Base-by-base conservation (phyloP, 2,888 invertebrate genomes). In the Drosophila austrosaltans region DNA sequence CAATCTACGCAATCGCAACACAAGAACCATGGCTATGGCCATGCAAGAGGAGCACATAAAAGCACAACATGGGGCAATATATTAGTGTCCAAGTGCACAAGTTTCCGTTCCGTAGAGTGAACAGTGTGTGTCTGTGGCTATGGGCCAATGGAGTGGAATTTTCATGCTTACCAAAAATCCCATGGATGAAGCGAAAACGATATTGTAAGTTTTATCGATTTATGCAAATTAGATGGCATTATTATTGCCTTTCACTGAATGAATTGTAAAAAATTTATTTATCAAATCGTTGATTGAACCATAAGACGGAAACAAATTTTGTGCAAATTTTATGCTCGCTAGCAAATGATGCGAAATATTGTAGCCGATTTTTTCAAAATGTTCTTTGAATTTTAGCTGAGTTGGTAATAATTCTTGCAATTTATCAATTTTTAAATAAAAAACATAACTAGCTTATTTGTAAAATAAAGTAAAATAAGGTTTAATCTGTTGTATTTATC, bases 11-110 rank as follows among this genome's bases (percentile, higher is more conserved):
- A 48, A 68, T 54, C 62, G 53, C 53, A 67, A 69, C 53, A 48
- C 57, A 69, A 64, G 71, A 53, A 57, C 44, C 58, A 74, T 63
- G 54, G 39, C 40, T 66, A 60, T 68, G 53, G 62, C 80, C 56
- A 20, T 58, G 39, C 63, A 69, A 36, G 10, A 36, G 32, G 32
- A 36, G 71, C 53, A 71, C 77, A 82, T 82, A 84, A 82, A 78
- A 67, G 36, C 78, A 70, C 80, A 82, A 72, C 66, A 77, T 78
- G 76, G 57, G 69, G 75, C 78, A 69, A 78, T 82, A 78, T 82
- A 84, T 82, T 82, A 84, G 73, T 65, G 79, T 76, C 81, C 82
- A 83, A 84, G 84, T 73, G 76, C 73, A 64, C 69, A 78, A 53
- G 67, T 78, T 82, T 83, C 81, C 81, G 54, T 63, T 8, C 32